These are phyloP conservation scores for Elegia similella DNA, from an alignment of 2,888 invertebrate genomes.

Conservation along the genomic window DNA sequence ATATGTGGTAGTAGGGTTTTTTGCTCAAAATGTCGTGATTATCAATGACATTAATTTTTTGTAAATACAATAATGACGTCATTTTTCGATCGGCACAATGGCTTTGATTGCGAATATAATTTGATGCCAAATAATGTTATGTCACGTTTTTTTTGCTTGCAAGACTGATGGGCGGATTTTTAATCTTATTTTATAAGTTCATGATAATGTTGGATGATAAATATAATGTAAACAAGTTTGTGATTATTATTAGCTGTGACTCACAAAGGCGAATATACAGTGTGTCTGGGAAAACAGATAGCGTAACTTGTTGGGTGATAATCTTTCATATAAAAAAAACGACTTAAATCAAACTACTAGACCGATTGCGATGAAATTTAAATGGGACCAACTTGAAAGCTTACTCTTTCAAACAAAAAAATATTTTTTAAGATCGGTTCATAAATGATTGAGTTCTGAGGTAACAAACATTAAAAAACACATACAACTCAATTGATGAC, in stretches of 20 bases:
- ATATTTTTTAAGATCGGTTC: too few species aligned
- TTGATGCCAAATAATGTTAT: not conserved
- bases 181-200: not conserved
- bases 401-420: too few species aligned
- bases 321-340: too few species aligned
- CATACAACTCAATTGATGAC: too few species aligned
- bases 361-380: too few species aligned
- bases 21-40: conserved; percentile 36
- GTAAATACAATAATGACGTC: conserved; percentile 41
- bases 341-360: too few species aligned
- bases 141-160: not conserved
- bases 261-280: not conserved
- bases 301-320: too few species aligned
- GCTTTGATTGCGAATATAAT: conserved; percentile 3
- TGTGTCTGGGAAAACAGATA: too few species aligned
- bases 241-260: not conserved
- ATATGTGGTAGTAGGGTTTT: not conserved
- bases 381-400: too few species aligned
- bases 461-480: too few species aligned
- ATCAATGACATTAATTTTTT: conserved; percentile 72
- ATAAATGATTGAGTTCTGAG: too few species aligned
- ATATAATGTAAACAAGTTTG: not conserved
- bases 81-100: conserved; percentile 22
- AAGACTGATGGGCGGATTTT: not conserved
- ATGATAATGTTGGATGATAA: not conserved